phyloP scores from a whole-genome alignment of 2,888 invertebrate genomes.

The Agrotis puta region DNA sequence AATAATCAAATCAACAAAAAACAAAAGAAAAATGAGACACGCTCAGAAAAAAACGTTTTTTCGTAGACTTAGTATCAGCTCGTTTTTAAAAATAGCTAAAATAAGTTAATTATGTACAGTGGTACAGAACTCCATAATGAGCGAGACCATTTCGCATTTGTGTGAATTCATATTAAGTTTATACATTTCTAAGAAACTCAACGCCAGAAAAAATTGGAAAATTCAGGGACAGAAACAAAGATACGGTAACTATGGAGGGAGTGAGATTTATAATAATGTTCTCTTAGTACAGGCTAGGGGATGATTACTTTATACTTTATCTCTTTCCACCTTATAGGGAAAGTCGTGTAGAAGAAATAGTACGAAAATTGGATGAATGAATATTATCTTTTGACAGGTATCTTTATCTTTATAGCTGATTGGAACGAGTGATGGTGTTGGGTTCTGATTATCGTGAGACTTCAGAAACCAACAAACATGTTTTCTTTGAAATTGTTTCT shows the following conservation, averaged over 20 bases:
- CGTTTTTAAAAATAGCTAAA: no score
- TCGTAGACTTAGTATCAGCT: no score
- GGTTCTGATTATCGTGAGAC: background rate
- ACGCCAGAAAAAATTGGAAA: constrained; percentile 11
- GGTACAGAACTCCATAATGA: no score
- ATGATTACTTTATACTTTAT: constrained; percentile 52
- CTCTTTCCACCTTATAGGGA: constrained; percentile 5
- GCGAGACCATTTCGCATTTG: no score
- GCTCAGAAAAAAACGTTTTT: no score
- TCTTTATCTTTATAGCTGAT: constrained; percentile 27
- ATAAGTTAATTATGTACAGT: no score
- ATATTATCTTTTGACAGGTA: constrained; percentile 49
- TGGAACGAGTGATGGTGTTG: constrained; percentile 4
- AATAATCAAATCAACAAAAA: no score
- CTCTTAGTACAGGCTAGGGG: constrained; percentile 20
- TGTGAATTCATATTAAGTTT: no score
- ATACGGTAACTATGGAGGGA: constrained; percentile 9
- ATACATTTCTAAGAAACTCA: constrained; percentile 16
- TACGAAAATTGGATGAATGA: constrained; percentile 29
- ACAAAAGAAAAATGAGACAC: no score
- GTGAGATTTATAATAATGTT: constrained; percentile 51
- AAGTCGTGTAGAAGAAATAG: constrained; percentile 32
- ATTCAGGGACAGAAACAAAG: constrained; percentile 17
- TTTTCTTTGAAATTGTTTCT: constrained; percentile 10
- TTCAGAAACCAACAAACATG: constrained; percentile 12